Conservation (phyloP, 1,140 invertebrate genomes). For the Orchestia grillus region DNA sequence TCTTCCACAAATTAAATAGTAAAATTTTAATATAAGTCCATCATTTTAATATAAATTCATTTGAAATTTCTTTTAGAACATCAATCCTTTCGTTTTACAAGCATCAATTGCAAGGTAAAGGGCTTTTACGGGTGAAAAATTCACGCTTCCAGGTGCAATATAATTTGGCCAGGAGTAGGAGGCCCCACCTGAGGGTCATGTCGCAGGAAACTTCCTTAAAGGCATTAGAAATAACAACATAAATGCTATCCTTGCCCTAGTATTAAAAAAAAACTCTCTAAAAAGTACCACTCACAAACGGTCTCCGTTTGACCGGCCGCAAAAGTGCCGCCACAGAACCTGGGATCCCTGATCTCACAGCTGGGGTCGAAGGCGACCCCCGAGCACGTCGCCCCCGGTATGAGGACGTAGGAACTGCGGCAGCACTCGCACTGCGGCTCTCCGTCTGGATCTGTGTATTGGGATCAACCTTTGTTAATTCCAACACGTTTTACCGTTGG, state of each 20-base stretch:
- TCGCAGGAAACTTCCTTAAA: background rate
- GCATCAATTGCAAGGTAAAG: too few relatives aligned
- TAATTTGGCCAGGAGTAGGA: too few relatives aligned
- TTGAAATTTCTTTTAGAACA: too few relatives aligned
- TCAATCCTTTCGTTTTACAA: too few relatives aligned
- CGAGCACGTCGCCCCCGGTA: background rate
- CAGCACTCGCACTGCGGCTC: background rate
- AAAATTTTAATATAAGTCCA: too few relatives aligned
- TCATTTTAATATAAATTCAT: too few relatives aligned
- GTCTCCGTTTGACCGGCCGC: background rate
- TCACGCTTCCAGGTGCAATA: too few relatives aligned
- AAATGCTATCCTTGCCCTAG: background rate
- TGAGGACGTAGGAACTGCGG: background rate
- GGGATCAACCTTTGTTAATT: too few relatives aligned
- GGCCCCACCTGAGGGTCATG: too few relatives aligned
- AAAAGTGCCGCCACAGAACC: background rate
- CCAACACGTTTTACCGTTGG: too few relatives aligned
- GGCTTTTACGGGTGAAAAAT: too few relatives aligned
- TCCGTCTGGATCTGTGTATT: background rate
- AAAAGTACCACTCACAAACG: conserved; percentile 3
- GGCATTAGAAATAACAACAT: background rate
- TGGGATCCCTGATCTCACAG: background rate
- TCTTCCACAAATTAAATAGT: too few relatives aligned
- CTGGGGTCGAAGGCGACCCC: background rate
- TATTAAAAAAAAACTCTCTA: background rate